phyloP scores from a whole-genome alignment of 2,888 invertebrate genomes.

The Lasioglossum vierecki region DNA sequence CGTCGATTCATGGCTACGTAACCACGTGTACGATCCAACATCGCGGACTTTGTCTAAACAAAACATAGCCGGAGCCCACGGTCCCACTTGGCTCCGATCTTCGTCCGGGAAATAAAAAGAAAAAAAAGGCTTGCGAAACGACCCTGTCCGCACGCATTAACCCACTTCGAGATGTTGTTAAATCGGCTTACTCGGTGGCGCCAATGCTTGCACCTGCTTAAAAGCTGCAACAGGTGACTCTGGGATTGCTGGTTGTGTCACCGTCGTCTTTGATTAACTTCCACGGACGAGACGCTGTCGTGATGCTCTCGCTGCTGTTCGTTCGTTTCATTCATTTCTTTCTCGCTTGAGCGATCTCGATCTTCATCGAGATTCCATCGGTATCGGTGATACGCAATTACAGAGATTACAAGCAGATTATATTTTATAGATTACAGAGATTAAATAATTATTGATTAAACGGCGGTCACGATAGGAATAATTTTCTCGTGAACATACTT shows the following conservation, averaged over 20 bases:
- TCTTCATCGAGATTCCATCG: background rate
- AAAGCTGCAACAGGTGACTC: constrained; percentile 35
- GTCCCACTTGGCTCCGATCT: background rate
- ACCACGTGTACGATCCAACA: background rate
- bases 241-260: background rate
- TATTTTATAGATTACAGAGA: too few species aligned
- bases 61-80: background rate
- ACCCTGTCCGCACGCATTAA: constrained; percentile 44
- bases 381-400: too few species aligned
- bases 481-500: too few species aligned
- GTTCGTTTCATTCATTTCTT: background rate
- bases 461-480: too few species aligned
- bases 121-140: constrained; percentile 37
- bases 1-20: constrained; percentile 21
- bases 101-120: background rate
- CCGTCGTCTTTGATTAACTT: background rate
- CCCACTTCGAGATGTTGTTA: constrained; percentile 45
- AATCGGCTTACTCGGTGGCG: constrained; percentile 19
- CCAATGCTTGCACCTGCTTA: background rate
- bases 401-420: too few species aligned
- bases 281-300: background rate
- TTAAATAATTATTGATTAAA: too few species aligned
- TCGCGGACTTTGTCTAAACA: constrained; percentile 4
- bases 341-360: background rate
- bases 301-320: background rate